Base-by-base conservation (phyloP, 2,888 invertebrate species). In the Meteorus cinctellus region DNA sequence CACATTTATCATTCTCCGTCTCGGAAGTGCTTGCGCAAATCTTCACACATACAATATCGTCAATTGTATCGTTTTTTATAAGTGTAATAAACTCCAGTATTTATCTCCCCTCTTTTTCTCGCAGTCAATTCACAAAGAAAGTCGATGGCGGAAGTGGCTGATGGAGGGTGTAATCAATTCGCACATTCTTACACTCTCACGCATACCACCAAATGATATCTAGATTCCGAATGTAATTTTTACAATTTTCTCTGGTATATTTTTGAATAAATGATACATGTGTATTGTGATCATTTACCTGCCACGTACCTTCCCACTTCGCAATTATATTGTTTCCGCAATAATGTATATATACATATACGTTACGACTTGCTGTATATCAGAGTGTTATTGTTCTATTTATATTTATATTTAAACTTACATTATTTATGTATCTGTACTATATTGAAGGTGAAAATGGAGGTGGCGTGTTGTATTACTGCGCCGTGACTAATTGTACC, bases 1-100 rank as follows among this genome's bases (percentile, higher is more conserved):
- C 87, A 89, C 86, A 86, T 89, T 86, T 82, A 83, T 80, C 88
- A 89, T 88, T 88, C 88, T 89, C 89, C 89, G 89, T 88, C 84
- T 82, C 86, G 88, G 88, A 89, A 89, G 88, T 89, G 87, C 83
- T 34, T 87, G 83, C 82, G 81, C 82, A 84, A 84, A 83, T 89
- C 87, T 87, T 86, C 85, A 84, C n/a, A 27, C 51, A 63, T 72
- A 72, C 63, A 63, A 65, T 62, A 62, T 34, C 45, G 45, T 51
- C 19, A 14, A 34, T 45, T 45, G 36, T 31, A 27, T n/a, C 24
- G 14, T 12, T 29, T 45, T 72, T 24, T 77, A 72, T 69, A 67
- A 34, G 48, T 34, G 71, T 62, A 41, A 36, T 34, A 16, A 70
- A 41, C 45, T 59, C 51, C 71, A 72, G 63, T 60, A 51, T 70